Evolutionary conservation across 2,113 vertebrate species (phyloP).

Genomic region (Neomonachus schauinslandi): DNA sequence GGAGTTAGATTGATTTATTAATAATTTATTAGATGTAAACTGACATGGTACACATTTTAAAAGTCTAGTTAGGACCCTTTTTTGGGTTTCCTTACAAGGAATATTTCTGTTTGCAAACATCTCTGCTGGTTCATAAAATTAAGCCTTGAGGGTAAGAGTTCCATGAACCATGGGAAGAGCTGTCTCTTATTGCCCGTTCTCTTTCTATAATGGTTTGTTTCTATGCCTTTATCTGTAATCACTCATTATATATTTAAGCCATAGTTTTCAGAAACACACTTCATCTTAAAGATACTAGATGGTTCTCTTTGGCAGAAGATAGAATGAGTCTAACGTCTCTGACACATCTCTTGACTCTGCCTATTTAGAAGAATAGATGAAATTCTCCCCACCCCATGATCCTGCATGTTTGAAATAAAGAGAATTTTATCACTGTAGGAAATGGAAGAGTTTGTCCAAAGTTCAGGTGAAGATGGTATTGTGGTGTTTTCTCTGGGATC

Average conservation of each 20-base stretch:
- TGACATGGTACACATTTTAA: not conserved
- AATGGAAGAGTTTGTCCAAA: constrained; percentile 94
- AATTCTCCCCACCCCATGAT: rapidly evolving
- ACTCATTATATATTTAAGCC: not conserved
- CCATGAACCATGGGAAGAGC: not conserved
- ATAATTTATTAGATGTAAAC: not conserved
- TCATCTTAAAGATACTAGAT: not conserved
- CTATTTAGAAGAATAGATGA: not conserved
- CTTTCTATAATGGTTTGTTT: not conserved
- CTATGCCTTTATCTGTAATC: not conserved
- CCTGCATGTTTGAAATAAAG: not conserved
- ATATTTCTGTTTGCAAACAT: not conserved
- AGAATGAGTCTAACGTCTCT: not conserved
- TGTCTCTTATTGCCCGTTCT: not conserved
- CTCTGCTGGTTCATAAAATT: not conserved
- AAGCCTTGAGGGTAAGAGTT: not conserved
- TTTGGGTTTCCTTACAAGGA: not conserved
- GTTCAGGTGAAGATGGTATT: constrained; percentile 91
- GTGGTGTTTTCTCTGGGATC: constrained; percentile 93
- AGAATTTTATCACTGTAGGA: constrained; percentile 84
- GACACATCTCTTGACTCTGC: not conserved
- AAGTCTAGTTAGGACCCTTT: not conserved
- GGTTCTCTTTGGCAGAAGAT: not conserved
- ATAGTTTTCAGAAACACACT: not conserved
- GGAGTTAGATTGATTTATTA: not conserved